A percentile compares a stretch with the other conserved stretches of the same genome.
phyloP scores from a whole-genome alignment of 1,140 invertebrate genomes.

The Telenomus remus region DNA sequence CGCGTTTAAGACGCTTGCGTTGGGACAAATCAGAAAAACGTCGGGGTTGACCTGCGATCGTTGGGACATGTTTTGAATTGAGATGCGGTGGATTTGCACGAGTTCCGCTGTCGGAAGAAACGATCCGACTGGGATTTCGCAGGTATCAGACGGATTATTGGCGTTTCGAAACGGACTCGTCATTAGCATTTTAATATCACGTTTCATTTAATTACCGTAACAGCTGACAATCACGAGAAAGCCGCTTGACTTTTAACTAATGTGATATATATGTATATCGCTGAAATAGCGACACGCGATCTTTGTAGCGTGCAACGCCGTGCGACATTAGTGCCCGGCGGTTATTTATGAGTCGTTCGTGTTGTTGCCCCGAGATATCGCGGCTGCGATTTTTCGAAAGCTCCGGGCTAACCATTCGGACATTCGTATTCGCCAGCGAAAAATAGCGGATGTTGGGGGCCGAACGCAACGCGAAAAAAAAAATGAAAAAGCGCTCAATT shows the following conservation, averaged over 20 bases:
- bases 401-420: conserved; percentile 46
- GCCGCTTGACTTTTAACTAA: conserved; percentile 35
- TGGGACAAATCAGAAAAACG: not conserved
- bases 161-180: conserved; percentile 30
- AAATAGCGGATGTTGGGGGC: conserved; percentile 31
- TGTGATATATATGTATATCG: conserved; percentile 36
- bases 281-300: conserved; percentile 46
- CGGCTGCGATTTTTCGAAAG: conserved; percentile 49
- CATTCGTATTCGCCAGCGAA: conserved; percentile 42
- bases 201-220: conserved; percentile 52
- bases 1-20: not conserved
- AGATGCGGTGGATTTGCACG: too few relatives aligned
- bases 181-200: conserved; percentile 55
- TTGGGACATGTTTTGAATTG: too few relatives aligned
- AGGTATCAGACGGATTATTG: conserved; percentile 5
- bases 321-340: conserved; percentile 47
- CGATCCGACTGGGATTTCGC: too few relatives aligned
- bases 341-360: conserved; percentile 53
- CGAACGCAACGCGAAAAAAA: conserved; percentile 14
- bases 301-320: conserved; percentile 46
- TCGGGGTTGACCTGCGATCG: too few relatives aligned
- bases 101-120: too few relatives aligned
- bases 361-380: conserved; percentile 55
- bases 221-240: conserved; percentile 49
- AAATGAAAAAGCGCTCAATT: conserved; percentile 53